Evolutionary conservation across 2,888 invertebrate species (phyloP).

Genomic region (Leptopterna dolabrata): DNA sequence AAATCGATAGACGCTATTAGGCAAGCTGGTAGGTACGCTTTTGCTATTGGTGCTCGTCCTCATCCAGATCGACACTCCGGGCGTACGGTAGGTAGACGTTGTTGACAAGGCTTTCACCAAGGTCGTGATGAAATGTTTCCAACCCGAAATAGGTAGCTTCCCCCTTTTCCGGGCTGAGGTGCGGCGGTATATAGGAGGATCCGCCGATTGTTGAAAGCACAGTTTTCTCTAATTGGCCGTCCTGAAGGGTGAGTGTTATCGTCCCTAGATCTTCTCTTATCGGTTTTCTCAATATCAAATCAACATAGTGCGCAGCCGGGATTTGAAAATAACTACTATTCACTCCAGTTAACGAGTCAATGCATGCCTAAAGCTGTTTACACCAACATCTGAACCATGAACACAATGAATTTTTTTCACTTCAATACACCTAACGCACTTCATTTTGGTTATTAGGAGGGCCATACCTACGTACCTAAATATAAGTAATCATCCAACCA

Average conservation of each 20-base stretch:
- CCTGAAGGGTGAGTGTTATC: not conserved
- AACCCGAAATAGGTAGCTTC: not conserved
- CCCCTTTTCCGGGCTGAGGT: not conserved
- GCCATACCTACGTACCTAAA: no score
- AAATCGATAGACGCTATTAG: not conserved
- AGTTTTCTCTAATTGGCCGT: not conserved
- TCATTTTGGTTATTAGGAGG: no score
- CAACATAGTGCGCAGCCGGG: no score
- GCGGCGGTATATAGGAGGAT: not conserved
- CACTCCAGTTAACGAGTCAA: no score
- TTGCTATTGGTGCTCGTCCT: not conserved
- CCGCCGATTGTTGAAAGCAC: not conserved
- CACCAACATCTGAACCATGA: no score
- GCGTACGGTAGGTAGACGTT: not conserved
- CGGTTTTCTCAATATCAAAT: no score
- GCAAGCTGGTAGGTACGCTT: not conserved
- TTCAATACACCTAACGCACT: no score
- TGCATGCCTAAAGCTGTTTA: no score
- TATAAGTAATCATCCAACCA: no score
- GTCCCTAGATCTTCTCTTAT: no score
- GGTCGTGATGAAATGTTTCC: constrained; percentile 23
- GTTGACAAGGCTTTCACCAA: constrained; percentile 36
- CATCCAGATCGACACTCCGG: not conserved
- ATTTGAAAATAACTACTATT: no score
- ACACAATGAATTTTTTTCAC: no score